phyloP scores from a whole-genome alignment of 2,797 vertebrate genomes.

The Lates japonicus region DNA sequence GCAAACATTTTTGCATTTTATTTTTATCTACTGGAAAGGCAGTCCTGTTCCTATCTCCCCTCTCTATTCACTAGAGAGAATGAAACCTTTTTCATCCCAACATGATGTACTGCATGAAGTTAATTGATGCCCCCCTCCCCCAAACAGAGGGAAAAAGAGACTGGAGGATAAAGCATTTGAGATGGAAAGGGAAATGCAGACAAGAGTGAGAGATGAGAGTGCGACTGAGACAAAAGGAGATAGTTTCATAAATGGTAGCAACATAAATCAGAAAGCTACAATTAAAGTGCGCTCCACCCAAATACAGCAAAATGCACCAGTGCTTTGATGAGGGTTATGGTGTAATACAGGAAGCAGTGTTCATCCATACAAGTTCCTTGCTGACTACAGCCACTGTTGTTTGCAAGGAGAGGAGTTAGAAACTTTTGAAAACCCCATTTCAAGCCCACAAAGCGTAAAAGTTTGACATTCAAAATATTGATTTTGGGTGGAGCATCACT shows the following conservation, averaged over 20 bases:
- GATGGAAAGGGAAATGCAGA: neutral
- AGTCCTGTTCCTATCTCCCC: slow-evolving; percentile 31
- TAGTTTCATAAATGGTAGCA: slow-evolving; percentile 9
- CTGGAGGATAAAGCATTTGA: slow-evolving; percentile 9
- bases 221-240: neutral
- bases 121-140: slow-evolving; percentile 36
- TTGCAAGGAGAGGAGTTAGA: neutral
- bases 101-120: slow-evolving; percentile 24
- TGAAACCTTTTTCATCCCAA: slow-evolving; percentile 38
- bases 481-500: slow-evolving; percentile 2
- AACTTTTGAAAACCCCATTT: neutral
- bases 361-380: neutral
- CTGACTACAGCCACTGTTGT: neutral
- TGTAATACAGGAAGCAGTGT: neutral
- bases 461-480: neutral
- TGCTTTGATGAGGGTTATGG: neutral
- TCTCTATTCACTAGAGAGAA: slow-evolving; percentile 47
- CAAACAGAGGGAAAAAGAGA: neutral
- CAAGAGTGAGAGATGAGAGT: neutral
- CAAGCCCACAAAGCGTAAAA: neutral
- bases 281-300: neutral
- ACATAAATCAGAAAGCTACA: slow-evolving; percentile 7
- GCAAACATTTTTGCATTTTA: slow-evolving; percentile 59
- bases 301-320: neutral
- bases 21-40: slow-evolving; percentile 42